phyloP scores from a whole-genome alignment of 2,113 vertebrate species.

The Actenoides hombroni region DNA sequence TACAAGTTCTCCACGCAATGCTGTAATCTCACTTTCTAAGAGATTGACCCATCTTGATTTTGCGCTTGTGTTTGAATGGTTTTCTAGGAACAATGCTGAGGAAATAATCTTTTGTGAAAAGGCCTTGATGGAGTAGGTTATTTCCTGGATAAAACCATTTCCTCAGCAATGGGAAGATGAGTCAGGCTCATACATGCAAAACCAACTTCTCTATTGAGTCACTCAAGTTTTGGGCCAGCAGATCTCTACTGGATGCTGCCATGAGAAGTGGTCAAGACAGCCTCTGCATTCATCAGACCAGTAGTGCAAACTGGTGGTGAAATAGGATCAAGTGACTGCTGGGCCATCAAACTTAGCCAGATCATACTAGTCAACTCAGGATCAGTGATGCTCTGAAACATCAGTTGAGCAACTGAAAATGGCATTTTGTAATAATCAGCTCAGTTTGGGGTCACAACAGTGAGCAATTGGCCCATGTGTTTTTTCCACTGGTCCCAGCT shows the following conservation, averaged over 20 bases:
- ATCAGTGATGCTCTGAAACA: not conserved
- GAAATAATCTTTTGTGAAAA: not conserved
- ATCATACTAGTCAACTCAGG: not conserved
- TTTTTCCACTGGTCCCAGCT: not conserved
- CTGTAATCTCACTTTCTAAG: not conserved
- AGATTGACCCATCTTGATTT: not conserved
- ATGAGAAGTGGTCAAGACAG: not conserved
- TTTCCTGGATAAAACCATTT: constrained; percentile 30
- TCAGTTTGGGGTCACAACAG: not conserved
- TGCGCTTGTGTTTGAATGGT: not conserved
- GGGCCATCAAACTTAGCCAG: not conserved
- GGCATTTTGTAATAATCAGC: not conserved
- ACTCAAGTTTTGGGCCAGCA: not conserved
- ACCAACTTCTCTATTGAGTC: not conserved
- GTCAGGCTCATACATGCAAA: not conserved
- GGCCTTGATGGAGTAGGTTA: not conserved
- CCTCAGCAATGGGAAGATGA: not conserved
- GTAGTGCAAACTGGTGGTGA: not conserved
- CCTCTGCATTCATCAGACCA: not conserved
- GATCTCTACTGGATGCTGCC: not conserved
- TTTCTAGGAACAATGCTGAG: constrained; percentile 8
- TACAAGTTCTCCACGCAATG: rapidly evolving
- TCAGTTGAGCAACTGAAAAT: not conserved
- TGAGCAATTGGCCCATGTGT: not conserved
- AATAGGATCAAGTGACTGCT: not conserved